These are phyloP conservation scores for Microchrysa polita DNA, from an alignment of 2,888 invertebrate genomes.

Conservation along the genomic window DNA sequence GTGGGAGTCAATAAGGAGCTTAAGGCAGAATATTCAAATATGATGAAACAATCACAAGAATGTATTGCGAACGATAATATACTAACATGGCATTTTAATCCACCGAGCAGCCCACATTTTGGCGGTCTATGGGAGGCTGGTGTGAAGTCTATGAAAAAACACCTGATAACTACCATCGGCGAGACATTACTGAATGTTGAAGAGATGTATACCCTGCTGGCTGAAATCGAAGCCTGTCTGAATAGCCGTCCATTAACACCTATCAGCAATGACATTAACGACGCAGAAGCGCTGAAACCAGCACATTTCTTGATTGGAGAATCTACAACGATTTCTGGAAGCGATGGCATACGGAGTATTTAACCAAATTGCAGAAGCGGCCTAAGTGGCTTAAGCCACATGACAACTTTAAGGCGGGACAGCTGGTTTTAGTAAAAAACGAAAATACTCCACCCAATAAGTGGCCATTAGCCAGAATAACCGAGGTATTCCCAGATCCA, in stretches of 20 bases:
- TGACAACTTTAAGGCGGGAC: too few species aligned
- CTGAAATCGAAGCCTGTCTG: background rate
- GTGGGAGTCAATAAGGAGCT: background rate
- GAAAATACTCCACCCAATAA: too few species aligned
- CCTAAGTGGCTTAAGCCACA: too few species aligned
- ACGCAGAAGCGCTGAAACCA: background rate
- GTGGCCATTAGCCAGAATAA: too few species aligned
- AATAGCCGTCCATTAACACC: slow-evolving; percentile 10
- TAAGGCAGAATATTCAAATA: background rate
- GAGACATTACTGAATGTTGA: background rate
- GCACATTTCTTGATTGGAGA: slow-evolving; percentile 4
- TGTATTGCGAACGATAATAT: background rate
- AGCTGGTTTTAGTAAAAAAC: too few species aligned
- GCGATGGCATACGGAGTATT: too few species aligned
- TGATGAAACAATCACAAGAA: background rate
- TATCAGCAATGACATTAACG: background rate
- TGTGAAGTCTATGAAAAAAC: background rate
- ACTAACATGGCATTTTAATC: background rate
- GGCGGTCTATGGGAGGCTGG: slow-evolving; percentile 22
- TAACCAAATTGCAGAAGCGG: too few species aligned
- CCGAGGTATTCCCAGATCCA: background rate
- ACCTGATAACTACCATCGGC: background rate
- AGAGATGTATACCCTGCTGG: background rate
- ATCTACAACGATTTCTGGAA: too few species aligned
- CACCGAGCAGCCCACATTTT: slow-evolving; percentile 10